Evolutionary conservation across 2,113 vertebrate species (phyloP).

Genomic region (Erythrolamprus reginae): DNA sequence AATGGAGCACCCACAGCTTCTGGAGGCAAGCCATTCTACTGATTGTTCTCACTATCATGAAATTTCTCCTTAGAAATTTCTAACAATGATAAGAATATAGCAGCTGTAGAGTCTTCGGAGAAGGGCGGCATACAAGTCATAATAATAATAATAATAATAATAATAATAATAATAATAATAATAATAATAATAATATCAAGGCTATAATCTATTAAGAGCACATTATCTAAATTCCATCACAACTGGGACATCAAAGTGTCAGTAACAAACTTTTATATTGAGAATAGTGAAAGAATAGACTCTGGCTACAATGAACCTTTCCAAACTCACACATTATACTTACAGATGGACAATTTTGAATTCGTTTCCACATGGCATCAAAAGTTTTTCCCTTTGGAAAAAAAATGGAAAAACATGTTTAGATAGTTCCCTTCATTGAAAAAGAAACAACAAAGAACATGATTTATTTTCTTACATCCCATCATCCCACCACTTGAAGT

Average conservation of each 20-base stretch:
- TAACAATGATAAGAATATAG: not conserved
- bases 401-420: conserved; percentile 30
- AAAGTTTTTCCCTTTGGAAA: conserved; percentile 77
- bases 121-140: no score
- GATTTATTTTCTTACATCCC: not conserved
- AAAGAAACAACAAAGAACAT: not conserved
- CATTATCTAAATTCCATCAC: not conserved
- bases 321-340: conserved; percentile 33
- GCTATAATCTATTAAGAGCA: not conserved
- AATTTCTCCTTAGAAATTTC: not conserved
- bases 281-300: not conserved
- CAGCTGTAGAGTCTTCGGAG: not conserved
- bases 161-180: no score
- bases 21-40: not conserved
- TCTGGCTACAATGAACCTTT: conserved; percentile 8
- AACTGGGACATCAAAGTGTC: conserved; percentile 4
- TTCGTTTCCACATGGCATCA: conserved; percentile 77
- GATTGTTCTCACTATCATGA: no score
- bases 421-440: conserved; percentile 1
- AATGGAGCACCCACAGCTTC: not conserved
- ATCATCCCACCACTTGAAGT: not conserved
- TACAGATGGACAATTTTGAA: conserved; percentile 81
- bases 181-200: no score
- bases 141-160: no score
- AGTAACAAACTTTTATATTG: not conserved